Evolutionary conservation across 2,797 vertebrate species (phyloP).

Genomic region (Ctenochaetus hawaiiensis): DNA sequence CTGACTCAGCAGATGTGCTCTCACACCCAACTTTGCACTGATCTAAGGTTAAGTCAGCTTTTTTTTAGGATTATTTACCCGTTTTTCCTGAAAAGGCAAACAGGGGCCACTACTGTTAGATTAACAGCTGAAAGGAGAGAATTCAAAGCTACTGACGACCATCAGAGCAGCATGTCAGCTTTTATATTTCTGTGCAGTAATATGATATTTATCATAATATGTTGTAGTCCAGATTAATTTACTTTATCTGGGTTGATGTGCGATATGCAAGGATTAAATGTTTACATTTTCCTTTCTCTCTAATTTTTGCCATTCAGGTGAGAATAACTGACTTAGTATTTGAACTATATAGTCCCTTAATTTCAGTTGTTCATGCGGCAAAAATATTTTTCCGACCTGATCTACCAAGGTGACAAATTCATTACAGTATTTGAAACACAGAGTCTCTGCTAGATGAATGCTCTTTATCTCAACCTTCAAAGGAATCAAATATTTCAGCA

Average conservation of each 20-base stretch:
- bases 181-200: neutral
- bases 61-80: slow-evolving; percentile 29
- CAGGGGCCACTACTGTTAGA: neutral
- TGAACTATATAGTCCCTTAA: slow-evolving; percentile 11
- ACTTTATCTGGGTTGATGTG: too few species aligned
- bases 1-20: slow-evolving; percentile 69
- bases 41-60: slow-evolving; percentile 32
- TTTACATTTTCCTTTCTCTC: neutral
- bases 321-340: slow-evolving; percentile 17
- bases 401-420: slow-evolving; percentile 1
- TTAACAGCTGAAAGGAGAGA: slow-evolving; percentile 16
- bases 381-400: neutral
- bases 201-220: neutral
- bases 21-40: slow-evolving; percentile 33
- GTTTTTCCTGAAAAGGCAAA: slow-evolving; percentile 23
- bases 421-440: neutral
- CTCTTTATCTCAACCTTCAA: neutral
- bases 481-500: neutral
- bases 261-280: neutral
- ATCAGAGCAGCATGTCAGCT: neutral
- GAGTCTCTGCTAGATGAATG: neutral
- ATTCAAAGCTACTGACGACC: neutral
- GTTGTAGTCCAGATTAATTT: too few species aligned
- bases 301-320: slow-evolving; percentile 7
- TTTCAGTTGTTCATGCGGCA: neutral